These are phyloP conservation scores for Euplagia quadripunctaria DNA, from an alignment of 2,888 invertebrate genomes.

Conservation along the genomic window DNA sequence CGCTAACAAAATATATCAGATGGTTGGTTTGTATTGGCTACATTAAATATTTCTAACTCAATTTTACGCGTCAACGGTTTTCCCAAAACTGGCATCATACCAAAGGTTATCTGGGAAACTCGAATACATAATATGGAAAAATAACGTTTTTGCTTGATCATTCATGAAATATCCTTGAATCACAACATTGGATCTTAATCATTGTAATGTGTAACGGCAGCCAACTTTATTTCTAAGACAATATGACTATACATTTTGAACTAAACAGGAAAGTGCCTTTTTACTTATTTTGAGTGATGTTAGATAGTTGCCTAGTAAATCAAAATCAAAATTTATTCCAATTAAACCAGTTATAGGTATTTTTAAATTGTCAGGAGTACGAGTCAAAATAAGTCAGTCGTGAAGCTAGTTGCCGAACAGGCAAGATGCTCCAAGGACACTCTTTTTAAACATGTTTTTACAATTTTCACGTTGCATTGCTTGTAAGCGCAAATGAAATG, in stretches of 20 bases:
- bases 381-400: too few species aligned
- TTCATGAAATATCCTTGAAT: constrained; percentile 20
- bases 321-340: too few species aligned
- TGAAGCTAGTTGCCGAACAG: too few species aligned
- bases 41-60: background rate
- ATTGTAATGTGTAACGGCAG: constrained; percentile 28
- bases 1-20: background rate
- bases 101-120: constrained; percentile 19
- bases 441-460: too few species aligned
- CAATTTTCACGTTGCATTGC: too few species aligned
- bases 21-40: background rate
- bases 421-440: too few species aligned
- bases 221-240: constrained; percentile 27
- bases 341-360: too few species aligned
- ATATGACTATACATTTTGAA: background rate
- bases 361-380: too few species aligned
- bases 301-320: too few species aligned
- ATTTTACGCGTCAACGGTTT: constrained; percentile 16
- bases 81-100: constrained; percentile 17
- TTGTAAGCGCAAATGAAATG: too few species aligned
- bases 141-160: constrained; percentile 38
- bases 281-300: background rate
- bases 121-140: constrained; percentile 28
- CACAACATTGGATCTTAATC: constrained; percentile 34
- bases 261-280: constrained; percentile 1